Evolutionary conservation across 2,797 vertebrate genomes (phyloP), one percentile per base, ranked within the genome.

Genomic region (Podarcis siculus): DNA sequence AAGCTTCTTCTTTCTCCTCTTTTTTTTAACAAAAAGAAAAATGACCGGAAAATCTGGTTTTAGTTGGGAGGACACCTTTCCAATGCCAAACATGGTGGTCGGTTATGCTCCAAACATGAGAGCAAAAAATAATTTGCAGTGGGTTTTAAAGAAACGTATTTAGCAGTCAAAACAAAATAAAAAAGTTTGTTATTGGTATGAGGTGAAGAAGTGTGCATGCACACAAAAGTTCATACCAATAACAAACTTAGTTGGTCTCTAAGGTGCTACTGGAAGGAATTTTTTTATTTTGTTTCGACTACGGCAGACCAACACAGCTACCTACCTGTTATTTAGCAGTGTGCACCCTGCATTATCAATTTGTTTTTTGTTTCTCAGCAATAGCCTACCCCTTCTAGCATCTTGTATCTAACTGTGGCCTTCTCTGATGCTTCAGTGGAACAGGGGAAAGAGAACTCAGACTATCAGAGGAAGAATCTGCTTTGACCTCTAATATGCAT

Each of bases 401-500:
- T 76, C 71, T 66, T 64, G 12, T 42, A 45, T 69, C 21, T 35
- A 55, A 30, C n/a, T 45, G 39, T 75, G 30, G 27, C 71, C 30
- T 15, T 25, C 13, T 49, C 71, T 49, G 79, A 37, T 37, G 78
- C 72, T 45, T 82, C 39, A 45, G 72, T 30, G 37, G 35, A 76
- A 75, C 17, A 37, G 32, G 72, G 13, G 37, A 72, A 21, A 72
- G 78, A 76, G 35, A 15, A 67, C 72, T 30, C 8, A 30, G n/a
- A 87, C 30, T 55, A 30, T 49, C 35, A 23, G 55, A 35, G 15
- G 8, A 45, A 69, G 9, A 77, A 35, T 37, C 25, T 27, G 8
- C 10, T 39, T 83, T 87, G 72, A 87, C 86, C 39, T 55, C 61
- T 87, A 67, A 30, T 76, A 32, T 37, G 72, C 58, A 55, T 77